These are phyloP conservation scores for Anser cygnoides DNA, from an alignment of 2,113 vertebrate species.

Conservation along the genomic window DNA sequence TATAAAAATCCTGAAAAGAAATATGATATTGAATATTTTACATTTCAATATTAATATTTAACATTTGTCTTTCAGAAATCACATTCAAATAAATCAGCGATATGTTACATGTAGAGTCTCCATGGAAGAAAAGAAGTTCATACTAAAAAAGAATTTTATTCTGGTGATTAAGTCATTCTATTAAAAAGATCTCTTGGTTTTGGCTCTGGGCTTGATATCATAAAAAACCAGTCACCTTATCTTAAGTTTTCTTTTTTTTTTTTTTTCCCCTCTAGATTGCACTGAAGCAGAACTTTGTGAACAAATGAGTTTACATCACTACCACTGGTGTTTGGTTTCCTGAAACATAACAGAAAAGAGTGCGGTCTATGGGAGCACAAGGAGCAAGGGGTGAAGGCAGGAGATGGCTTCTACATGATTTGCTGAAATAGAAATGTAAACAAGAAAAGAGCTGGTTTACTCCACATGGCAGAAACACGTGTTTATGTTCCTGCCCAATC, in stretches of 20 bases:
- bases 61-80: not conserved
- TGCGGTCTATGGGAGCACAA: not conserved
- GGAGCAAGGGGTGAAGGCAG: not conserved
- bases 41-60: not conserved
- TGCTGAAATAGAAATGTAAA: conserved; percentile 35
- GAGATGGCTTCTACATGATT: not conserved
- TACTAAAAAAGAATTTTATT: conserved; percentile 64
- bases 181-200: conserved; percentile 26
- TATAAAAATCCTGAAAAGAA: not conserved
- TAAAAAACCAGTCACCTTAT: conserved; percentile 41
- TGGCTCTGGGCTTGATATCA: not conserved
- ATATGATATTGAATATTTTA: not conserved
- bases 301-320: conserved; percentile 26
- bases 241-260: not conserved
- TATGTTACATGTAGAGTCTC: not conserved
- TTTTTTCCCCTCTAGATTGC: not conserved
- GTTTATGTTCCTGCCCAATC: not conserved
- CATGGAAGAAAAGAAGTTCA: not conserved
- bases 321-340: conserved; percentile 61
- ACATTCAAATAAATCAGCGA: not conserved
- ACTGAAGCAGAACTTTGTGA: conserved; percentile 53
- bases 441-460: conserved; percentile 15
- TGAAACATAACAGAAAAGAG: conserved; percentile 33
- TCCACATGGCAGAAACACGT: not conserved
- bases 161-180: conserved; percentile 43